Conservation (phyloP, 2,888 invertebrate genomes). For the Andricus quercusramuli region DNA sequence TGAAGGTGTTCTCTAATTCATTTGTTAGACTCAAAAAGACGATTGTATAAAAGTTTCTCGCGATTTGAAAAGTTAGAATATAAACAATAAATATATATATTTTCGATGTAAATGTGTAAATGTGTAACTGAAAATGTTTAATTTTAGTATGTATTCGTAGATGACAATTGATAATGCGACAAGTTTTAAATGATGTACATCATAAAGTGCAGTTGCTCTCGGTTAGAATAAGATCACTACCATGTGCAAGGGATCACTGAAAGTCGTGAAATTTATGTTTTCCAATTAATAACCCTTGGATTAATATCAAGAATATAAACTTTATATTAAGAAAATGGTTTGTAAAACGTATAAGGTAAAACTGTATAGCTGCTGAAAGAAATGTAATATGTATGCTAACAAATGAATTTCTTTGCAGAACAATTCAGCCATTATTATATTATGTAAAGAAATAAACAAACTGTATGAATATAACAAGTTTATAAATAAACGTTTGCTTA, state of each 20-base stretch:
- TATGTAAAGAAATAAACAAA: constrained; percentile 32
- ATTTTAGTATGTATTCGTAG: constrained; percentile 32
- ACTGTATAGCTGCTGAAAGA: constrained; percentile 11
- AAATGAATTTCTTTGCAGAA: neutral
- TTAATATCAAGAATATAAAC: constrained; percentile 18
- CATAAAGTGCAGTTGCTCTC: neutral
- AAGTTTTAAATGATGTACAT: neutral
- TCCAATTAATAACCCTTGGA: neutral
- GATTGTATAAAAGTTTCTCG: neutral
- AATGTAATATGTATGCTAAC: neutral
- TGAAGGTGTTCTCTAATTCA: neutral
- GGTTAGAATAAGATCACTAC: neutral
- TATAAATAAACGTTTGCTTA: constrained; percentile 52
- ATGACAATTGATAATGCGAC: constrained; percentile 3
- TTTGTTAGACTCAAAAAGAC: neutral
- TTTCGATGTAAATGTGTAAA: constrained; percentile 59
- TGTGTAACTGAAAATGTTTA: constrained; percentile 44
- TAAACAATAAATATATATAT: constrained; percentile 56
- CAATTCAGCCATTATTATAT: constrained; percentile 21
- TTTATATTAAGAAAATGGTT: constrained; percentile 8
- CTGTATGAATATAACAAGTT: constrained; percentile 50
- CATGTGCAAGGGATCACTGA: constrained; percentile 30
- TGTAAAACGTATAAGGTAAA: constrained; percentile 16
- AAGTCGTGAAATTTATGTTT: constrained; percentile 40
- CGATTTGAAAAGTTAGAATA: constrained; percentile 15